Percentiles rank a stretch among this genome's conserved stretches.
These are phyloP conservation scores for Ondatra zibethicus DNA, from an alignment of 2,113 vertebrate genomes.

Conservation along the genomic window DNA sequence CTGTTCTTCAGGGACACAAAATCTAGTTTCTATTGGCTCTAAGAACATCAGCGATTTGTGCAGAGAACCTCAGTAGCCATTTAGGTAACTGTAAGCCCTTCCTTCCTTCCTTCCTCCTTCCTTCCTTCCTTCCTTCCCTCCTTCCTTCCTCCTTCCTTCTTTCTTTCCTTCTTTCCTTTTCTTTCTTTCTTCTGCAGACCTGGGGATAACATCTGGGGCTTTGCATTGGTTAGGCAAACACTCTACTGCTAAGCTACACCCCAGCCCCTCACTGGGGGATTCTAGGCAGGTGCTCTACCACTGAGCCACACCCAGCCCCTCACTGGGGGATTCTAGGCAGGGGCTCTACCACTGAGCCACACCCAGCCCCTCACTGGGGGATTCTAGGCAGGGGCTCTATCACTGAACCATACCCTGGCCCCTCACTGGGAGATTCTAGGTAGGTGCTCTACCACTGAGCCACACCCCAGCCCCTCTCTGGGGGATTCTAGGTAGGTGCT, in stretches of 20 bases:
- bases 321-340: not conserved
- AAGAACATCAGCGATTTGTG: not conserved
- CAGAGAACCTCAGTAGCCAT: not conserved
- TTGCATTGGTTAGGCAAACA: not conserved
- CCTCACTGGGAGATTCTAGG: not conserved
- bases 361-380: not conserved
- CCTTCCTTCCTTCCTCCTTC: too few relatives aligned
- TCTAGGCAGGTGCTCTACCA: not conserved
- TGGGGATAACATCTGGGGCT: not conserved
- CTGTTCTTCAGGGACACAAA: not conserved
- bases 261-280: not conserved
- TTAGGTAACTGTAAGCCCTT: not conserved
- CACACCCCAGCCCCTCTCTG: not conserved
- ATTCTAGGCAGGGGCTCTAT: not conserved
- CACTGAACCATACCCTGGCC: not conserved
- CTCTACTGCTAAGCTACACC: not conserved
- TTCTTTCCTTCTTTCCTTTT: not conserved
- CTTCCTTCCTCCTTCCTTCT: too few relatives aligned
- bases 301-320: not conserved
- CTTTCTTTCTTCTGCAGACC: not conserved
- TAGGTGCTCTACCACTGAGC: not conserved
- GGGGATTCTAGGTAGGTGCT: not conserved
- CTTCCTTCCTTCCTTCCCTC: fast-evolving
- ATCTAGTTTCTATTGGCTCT: fast-evolving
- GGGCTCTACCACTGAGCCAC: not conserved